Base-by-base conservation (phyloP, 2,888 invertebrate genomes). In the Heliconius hortense region DNA sequence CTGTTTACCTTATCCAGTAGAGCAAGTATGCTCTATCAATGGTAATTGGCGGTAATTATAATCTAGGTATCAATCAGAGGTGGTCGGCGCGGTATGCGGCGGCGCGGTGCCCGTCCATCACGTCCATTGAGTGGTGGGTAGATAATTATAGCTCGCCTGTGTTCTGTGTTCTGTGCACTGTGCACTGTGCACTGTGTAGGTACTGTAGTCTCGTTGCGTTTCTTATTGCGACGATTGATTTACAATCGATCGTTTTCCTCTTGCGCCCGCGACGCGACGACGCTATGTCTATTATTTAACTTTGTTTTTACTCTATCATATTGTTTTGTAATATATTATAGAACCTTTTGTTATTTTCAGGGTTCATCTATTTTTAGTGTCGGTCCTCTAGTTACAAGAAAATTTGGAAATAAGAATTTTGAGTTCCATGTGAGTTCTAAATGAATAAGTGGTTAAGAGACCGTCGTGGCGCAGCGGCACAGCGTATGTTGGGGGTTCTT, bases 141-240 rank as follows among this genome's bases (percentile, higher is more conserved):
- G 64, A 82, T 84, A 84, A 85, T 84, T 83, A 84, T 84, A 85
- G 81, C 80, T 76, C 72, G 79, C 76, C 76, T 48, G 67, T 56
- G 56, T 56, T 56, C 56, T 56, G 48, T 53, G 53, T 5, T 5
- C 15, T 18, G 18, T 48, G 48, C 3, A 4, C 15, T 15, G 43
- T 43, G 43, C 43, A 43, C 10, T 13, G 43, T 15, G 43, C 39
- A 11, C 39, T 39, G 39, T 39, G 11, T 39, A 13, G 39, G 39
- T 13, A 39, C 39, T 72, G 71, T 83, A 72, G 79, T 76, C 78
- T 80, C 80, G 78, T 78, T 78, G 79, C 82, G 79, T 78, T 79
- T 76, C 78, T 77, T 76, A 53, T 39, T 56, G 28, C 82, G 87
- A 81, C 87, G 91, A 91, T 86, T 91, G 91, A 91, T 91, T 91